These are phyloP conservation scores for Pseudochromis fuscus DNA, from an alignment of 2,797 vertebrate species.

Conservation along the genomic window DNA sequence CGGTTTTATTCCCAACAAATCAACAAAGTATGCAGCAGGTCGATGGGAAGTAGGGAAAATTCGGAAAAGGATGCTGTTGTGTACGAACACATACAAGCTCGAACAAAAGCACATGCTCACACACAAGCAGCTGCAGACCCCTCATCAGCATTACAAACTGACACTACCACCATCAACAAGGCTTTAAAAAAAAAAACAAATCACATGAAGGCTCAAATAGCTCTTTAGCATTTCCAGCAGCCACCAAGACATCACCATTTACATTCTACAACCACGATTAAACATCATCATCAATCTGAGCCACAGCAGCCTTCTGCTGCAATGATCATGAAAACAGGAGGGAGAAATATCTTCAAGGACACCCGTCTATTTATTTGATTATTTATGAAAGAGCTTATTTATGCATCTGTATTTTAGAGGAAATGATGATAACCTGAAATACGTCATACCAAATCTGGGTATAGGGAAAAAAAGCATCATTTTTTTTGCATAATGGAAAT, in stretches of 20 bases:
- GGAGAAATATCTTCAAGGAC: constrained; percentile 54
- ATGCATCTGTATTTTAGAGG: constrained; percentile 35
- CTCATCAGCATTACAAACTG: constrained; percentile 36
- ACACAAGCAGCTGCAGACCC: constrained; percentile 5
- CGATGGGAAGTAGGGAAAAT: neutral
- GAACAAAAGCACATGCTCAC: constrained; percentile 6
- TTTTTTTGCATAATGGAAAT: constrained; percentile 53
- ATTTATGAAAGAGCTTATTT: constrained; percentile 48
- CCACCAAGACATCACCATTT: constrained; percentile 58
- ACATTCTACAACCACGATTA: constrained; percentile 48
- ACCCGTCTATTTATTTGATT: constrained; percentile 44
- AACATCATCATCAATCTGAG: constrained; percentile 60
- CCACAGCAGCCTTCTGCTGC: constrained; percentile 30
- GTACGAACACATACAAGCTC: neutral
- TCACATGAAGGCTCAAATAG: constrained; percentile 39
- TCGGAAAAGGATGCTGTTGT: neutral
- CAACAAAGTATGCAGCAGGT: neutral
- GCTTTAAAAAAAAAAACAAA: constrained; percentile 28
- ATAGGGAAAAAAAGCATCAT: constrained; percentile 18
- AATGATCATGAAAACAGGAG: constrained; percentile 34
- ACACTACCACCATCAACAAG: constrained; percentile 36
- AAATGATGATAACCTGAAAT: constrained; percentile 33
- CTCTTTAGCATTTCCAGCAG: constrained; percentile 57
- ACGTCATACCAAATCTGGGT: neutral
- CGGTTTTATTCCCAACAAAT: constrained; percentile 12